Percentiles rank a stretch among this genome's conserved stretches.
Evolutionary conservation across 1,140 invertebrate genomes (phyloP).

Genomic region (Pseudomyrmex sp.): DNA sequence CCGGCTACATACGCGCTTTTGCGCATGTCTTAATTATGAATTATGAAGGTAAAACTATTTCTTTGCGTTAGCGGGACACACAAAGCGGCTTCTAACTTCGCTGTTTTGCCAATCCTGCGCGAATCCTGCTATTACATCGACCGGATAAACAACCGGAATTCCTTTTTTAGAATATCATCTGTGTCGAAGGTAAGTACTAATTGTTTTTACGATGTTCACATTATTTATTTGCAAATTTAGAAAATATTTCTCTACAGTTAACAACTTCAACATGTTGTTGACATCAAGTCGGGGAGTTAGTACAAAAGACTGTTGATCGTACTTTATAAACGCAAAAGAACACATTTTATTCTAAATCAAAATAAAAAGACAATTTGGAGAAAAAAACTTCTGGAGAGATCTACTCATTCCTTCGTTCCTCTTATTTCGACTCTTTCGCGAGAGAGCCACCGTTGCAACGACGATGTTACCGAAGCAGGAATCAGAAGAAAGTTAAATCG

Average conservation of each 20-base stretch:
- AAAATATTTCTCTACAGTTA: background rate
- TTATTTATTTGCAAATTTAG: background rate
- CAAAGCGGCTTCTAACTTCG: conserved; percentile 25
- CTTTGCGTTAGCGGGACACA: background rate
- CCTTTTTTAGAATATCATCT: too few species aligned
- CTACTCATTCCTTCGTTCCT: conserved; percentile 1
- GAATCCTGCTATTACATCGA: background rate
- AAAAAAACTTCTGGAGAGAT: background rate
- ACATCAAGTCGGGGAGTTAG: background rate
- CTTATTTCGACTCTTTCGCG: conserved; percentile 60
- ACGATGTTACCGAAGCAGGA: conserved; percentile 75
- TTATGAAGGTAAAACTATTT: conserved; percentile 34
- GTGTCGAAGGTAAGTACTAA: conserved; percentile 27
- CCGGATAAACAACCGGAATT: background rate
- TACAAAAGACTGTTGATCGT: background rate
- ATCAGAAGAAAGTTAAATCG: conserved; percentile 77
- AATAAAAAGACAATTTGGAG: conserved; percentile 11
- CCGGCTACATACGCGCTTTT: conserved; percentile 11
- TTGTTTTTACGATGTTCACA: background rate
- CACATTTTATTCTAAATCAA: background rate
- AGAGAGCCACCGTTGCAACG: conserved; percentile 58
- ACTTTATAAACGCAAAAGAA: background rate
- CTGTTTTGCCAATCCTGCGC: background rate
- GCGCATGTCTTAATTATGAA: conserved; percentile 42
- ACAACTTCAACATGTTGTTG: background rate